phyloP scores from a whole-genome alignment of 2,797 vertebrate species.

The Otolemur crassicaudatus region DNA sequence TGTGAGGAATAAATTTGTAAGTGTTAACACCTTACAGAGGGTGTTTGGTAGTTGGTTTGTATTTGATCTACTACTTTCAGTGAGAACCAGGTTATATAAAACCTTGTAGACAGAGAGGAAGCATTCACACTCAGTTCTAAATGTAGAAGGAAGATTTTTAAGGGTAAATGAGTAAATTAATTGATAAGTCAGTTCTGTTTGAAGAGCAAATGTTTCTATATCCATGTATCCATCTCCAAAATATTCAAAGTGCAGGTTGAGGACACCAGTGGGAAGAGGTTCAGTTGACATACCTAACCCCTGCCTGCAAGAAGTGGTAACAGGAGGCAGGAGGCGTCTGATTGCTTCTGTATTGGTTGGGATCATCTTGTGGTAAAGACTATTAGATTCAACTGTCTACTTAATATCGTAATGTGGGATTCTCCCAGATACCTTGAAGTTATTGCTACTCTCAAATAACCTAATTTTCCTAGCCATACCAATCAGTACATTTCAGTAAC shows the following conservation, averaged over 20 bases:
- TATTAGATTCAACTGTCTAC: not conserved
- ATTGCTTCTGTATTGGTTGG: not conserved
- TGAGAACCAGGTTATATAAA: not conserved
- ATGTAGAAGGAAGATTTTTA: not conserved
- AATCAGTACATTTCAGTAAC: not conserved
- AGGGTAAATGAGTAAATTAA: not conserved
- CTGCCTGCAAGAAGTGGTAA: not conserved
- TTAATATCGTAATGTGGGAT: not conserved
- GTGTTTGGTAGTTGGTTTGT: not conserved
- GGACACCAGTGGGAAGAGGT: not conserved
- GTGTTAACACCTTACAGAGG: not conserved
- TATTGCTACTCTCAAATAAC: not conserved
- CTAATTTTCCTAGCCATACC: not conserved
- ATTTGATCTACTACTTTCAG: conserved; percentile 4
- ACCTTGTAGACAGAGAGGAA: not conserved
- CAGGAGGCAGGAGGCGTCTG: not conserved
- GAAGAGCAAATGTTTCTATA: not conserved
- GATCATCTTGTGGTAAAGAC: not conserved
- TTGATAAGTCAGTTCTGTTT: not conserved
- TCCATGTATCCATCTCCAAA: not conserved
- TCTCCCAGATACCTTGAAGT: not conserved
- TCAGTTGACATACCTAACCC: not conserved
- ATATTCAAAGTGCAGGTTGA: not conserved
- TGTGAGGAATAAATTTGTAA: not conserved
- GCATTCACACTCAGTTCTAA: not conserved